These are phyloP conservation scores for Polydrusus pterygomalis DNA, from an alignment of 2,888 invertebrate species.

Conservation along the genomic window DNA sequence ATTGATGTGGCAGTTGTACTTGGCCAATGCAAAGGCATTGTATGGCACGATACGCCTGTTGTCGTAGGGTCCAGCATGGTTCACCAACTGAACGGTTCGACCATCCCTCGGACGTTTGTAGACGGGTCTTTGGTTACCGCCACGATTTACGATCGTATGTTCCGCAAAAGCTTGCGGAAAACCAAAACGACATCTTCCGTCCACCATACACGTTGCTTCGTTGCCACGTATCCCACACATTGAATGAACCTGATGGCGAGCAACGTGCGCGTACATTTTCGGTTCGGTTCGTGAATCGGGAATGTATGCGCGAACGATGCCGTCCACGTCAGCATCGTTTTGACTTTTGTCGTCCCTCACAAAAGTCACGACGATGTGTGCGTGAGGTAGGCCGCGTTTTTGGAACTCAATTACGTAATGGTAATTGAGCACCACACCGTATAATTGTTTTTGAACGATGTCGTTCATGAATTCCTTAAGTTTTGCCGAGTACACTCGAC, in stretches of 20 bases:
- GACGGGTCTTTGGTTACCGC: neutral
- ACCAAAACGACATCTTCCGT: no score
- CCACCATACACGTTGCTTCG: no score
- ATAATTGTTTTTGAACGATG: constrained; percentile 38
- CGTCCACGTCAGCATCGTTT: no score
- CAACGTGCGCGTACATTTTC: no score
- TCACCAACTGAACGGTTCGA: neutral
- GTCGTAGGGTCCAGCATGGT: neutral
- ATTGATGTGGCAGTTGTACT: no score
- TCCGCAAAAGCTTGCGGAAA: no score
- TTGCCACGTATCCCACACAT: no score
- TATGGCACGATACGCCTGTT: neutral
- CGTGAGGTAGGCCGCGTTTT: constrained; percentile 48
- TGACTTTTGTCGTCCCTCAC: no score
- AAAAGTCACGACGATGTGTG: constrained; percentile 40
- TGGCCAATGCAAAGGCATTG: neutral
- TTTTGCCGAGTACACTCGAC: constrained; percentile 30
- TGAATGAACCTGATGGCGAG: no score
- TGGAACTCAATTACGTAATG: constrained; percentile 49
- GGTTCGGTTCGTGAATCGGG: neutral
- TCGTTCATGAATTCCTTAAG: constrained; percentile 44
- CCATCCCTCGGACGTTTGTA: constrained; percentile 23
- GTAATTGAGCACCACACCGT: constrained; percentile 37
- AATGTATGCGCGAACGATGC: neutral
- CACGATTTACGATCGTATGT: no score